A percentile compares a stretch with the other conserved stretches of the same genome.
Conservation (phyloP, 2,888 invertebrate species). For the Lampropteryx suffumata region DNA sequence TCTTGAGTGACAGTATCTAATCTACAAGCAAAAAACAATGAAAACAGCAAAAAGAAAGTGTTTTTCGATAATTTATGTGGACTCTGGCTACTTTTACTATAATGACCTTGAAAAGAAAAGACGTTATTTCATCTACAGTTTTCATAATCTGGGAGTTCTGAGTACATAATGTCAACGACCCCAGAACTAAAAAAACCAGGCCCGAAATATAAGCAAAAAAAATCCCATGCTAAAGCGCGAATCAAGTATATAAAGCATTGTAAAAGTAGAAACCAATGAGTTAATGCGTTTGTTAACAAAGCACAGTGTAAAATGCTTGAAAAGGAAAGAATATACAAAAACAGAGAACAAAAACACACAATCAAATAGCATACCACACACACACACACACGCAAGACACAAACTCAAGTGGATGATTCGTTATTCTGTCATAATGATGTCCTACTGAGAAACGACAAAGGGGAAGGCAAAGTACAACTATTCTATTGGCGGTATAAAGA, state of each 20-base stretch:
- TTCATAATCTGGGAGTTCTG: slow-evolving; percentile 59
- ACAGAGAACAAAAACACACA: slow-evolving; percentile 13
- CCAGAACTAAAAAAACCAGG: slow-evolving; percentile 36
- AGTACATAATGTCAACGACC: slow-evolving; percentile 76
- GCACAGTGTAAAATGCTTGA: slow-evolving; percentile 22
- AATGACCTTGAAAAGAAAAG: slow-evolving; percentile 5
- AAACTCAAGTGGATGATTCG: slow-evolving; percentile 32
- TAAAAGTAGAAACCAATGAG: slow-evolving; percentile 25
- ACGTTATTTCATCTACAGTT: slow-evolving; percentile 18
- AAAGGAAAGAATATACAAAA: slow-evolving; percentile 29
- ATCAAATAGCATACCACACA: slow-evolving; percentile 10
- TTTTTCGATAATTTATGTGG: no score
- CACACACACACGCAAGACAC: slow-evolving; percentile 32
- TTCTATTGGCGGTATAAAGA: no score
- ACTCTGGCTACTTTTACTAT: not conserved
- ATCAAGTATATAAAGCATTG: slow-evolving; percentile 32
- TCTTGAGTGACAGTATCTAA: not conserved
- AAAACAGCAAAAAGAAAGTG: no score
- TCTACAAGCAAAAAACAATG: slow-evolving; percentile 4
- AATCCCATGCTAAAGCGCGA: slow-evolving; percentile 45
- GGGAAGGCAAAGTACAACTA: slow-evolving; percentile 23
- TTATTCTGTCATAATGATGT: slow-evolving; percentile 29
- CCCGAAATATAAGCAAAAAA: slow-evolving; percentile 26
- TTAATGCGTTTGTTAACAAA: slow-evolving; percentile 35
- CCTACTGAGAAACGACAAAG: slow-evolving; percentile 13